phyloP scores from a whole-genome alignment of 2,888 invertebrate genomes.

The Epirrhoe alternata region DNA sequence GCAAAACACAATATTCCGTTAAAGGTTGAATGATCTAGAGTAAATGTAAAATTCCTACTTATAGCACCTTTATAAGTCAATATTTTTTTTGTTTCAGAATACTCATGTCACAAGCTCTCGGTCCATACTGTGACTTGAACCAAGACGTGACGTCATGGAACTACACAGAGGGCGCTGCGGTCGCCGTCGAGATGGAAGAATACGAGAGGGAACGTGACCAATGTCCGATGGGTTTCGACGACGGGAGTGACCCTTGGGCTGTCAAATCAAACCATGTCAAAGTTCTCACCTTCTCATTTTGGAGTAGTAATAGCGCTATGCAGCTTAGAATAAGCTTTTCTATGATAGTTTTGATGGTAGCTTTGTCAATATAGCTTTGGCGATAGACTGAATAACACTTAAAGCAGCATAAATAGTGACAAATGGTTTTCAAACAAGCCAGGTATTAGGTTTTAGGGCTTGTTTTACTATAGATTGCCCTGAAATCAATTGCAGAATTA shows the following conservation, averaged over 20 bases:
- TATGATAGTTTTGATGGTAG: constrained; percentile 51
- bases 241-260: constrained; percentile 94
- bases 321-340: constrained; percentile 48
- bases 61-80: background rate
- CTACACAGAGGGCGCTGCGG: constrained; percentile 96
- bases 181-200: constrained; percentile 95
- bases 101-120: constrained; percentile 92
- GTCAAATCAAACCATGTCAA: constrained; percentile 89
- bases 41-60: background rate
- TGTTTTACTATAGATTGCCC: too few relatives aligned
- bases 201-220: constrained; percentile 97
- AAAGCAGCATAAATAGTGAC: too few relatives aligned
- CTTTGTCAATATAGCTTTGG: constrained; percentile 49
- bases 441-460: too few relatives aligned
- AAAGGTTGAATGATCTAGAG: too few relatives aligned
- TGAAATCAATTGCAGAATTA: too few relatives aligned
- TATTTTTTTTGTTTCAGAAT: constrained; percentile 62
- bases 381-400: constrained; percentile 38
- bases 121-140: constrained; percentile 94
- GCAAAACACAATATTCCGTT: too few relatives aligned
- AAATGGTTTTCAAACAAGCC: too few relatives aligned
- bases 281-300: constrained; percentile 85
- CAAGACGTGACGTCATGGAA: constrained; percentile 96
- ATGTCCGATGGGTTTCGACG: constrained; percentile 99
- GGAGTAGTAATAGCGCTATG: constrained; percentile 63